phyloP scores from a whole-genome alignment of 2,888 invertebrate species.

The Epirrhoe alternata region DNA sequence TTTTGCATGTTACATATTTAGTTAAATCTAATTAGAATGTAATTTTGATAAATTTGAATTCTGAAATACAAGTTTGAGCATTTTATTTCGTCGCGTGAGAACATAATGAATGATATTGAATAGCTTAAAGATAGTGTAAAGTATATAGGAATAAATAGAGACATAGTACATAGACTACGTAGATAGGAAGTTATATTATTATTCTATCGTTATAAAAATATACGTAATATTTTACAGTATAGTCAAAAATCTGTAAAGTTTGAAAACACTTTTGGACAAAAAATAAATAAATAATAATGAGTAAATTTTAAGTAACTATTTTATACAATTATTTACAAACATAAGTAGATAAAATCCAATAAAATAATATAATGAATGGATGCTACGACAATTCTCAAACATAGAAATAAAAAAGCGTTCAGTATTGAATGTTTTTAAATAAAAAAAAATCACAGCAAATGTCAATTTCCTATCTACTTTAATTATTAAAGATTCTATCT shows the following conservation, averaged over 20 bases:
- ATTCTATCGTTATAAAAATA: constrained; percentile 44
- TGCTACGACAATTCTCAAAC: not conserved
- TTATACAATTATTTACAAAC: not conserved
- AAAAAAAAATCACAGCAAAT: constrained; percentile 73
- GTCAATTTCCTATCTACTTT: constrained; percentile 65
- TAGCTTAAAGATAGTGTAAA: constrained; percentile 50
- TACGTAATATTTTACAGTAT: constrained; percentile 30
- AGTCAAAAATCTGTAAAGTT: constrained; percentile 6
- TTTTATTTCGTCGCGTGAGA: constrained; percentile 51
- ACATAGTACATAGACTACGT: constrained; percentile 50
- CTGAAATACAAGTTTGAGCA: constrained; percentile 35
- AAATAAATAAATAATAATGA: not conserved
- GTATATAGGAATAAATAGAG: constrained; percentile 49
- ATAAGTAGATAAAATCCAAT: not conserved
- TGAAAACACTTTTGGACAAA: not conserved
- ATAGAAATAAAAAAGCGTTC: not conserved
- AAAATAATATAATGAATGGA: not conserved
- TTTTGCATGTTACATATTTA: constrained; percentile 41
- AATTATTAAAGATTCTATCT: constrained; percentile 49
- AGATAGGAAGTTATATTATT: constrained; percentile 39
- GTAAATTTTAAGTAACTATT: not conserved
- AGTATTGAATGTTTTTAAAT: constrained; percentile 50
- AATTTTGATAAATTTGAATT: constrained; percentile 14
- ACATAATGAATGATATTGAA: constrained; percentile 47
- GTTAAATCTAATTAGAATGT: constrained; percentile 7